These are phyloP conservation scores for Parnassius orleans DNA, from an alignment of 2,888 invertebrate species.

Conservation along the genomic window DNA sequence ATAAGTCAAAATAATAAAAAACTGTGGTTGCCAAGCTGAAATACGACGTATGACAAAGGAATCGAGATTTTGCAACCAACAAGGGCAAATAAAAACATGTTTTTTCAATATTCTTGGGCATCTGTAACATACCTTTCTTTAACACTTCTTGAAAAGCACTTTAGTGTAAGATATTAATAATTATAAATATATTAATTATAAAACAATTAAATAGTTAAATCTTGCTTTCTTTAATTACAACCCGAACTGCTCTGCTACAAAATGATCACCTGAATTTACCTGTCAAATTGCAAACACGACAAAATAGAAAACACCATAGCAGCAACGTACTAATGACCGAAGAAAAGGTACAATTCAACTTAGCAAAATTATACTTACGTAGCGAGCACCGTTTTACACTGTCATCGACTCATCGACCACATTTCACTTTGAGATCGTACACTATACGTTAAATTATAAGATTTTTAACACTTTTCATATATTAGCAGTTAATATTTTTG, in stretches of 20 bases:
- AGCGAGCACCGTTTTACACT: slow-evolving; percentile 69
- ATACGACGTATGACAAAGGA: slow-evolving; percentile 68
- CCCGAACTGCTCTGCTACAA: slow-evolving; percentile 37
- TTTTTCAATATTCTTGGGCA: slow-evolving; percentile 44
- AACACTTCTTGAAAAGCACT: slow-evolving; percentile 43
- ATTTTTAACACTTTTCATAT: slow-evolving; percentile 42
- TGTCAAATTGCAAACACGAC: slow-evolving; percentile 48
- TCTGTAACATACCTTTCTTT: slow-evolving; percentile 46
- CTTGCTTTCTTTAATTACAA: slow-evolving; percentile 23
- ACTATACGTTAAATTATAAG: slow-evolving; percentile 51
- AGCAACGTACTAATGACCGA: slow-evolving; percentile 27
- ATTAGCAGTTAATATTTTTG: slow-evolving; percentile 44
- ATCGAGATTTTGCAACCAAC: slow-evolving; percentile 72
- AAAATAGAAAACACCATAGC: slow-evolving; percentile 37
- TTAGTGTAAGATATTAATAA: slow-evolving; percentile 34
- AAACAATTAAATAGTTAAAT: not conserved
- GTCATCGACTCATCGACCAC: slow-evolving; percentile 78
- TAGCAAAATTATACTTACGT: slow-evolving; percentile 72
- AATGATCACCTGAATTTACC: slow-evolving; percentile 39
- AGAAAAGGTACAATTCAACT: slow-evolving; percentile 40
- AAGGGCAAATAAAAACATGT: slow-evolving; percentile 71
- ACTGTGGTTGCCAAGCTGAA: slow-evolving; percentile 32
- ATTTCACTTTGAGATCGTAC: slow-evolving; percentile 63
- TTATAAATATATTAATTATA: too few species aligned
- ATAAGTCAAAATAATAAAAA: too few species aligned